Conservation (phyloP, 53 echinoderm and acorn worm species). For the Glandiceps talaboti region DNA sequence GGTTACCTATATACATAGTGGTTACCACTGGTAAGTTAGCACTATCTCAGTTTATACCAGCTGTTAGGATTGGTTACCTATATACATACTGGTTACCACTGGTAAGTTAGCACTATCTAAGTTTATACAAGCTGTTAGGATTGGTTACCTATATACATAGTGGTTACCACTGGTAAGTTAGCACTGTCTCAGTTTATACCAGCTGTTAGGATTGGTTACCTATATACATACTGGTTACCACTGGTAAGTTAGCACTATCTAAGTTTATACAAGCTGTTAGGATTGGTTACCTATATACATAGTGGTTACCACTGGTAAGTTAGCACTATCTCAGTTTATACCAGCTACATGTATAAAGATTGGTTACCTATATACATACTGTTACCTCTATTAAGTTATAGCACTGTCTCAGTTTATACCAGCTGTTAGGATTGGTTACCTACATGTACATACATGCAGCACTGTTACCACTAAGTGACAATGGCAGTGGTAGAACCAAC, state of each 20-base stretch:
- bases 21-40: too few species aligned
- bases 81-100: constrained; percentile 98
- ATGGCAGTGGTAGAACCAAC: too few species aligned
- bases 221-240: constrained; percentile 98
- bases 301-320: constrained; percentile 99
- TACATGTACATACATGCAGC: constrained; percentile 95
- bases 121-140: constrained; percentile 75
- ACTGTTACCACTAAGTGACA: too few species aligned
- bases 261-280: constrained; percentile 85
- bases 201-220: constrained; percentile 77
- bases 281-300: constrained; percentile 94
- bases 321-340: constrained; percentile 86
- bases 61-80: constrained; percentile 80
- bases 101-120: constrained; percentile 91
- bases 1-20: constrained; percentile 98
- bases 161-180: constrained; percentile 99
- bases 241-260: constrained; percentile 92
- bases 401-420: constrained; percentile 93
- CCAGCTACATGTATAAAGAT: constrained; percentile 91
- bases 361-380: too few species aligned
- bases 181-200: constrained; percentile 93
- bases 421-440: constrained; percentile 77
- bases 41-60: constrained; percentile 81
- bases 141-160: constrained; percentile 94
- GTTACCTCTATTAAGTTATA: constrained; percentile 88